phyloP scores from a whole-genome alignment of 2,113 vertebrate species.

The Madoqua kirkii region DNA sequence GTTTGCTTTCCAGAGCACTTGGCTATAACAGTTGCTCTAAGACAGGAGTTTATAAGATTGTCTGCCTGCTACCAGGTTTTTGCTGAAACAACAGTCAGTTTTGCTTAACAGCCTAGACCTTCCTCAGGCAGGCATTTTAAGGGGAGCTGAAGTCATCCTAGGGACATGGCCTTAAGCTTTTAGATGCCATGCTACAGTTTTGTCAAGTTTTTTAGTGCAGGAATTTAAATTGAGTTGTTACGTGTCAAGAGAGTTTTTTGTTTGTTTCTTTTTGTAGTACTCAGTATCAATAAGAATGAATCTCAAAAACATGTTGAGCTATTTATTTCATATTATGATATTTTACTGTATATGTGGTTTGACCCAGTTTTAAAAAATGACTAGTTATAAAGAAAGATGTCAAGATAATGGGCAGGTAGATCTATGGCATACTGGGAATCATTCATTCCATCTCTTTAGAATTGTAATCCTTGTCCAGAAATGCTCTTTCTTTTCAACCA shows the following conservation, averaged over 20 bases:
- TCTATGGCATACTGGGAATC: not conserved
- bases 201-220: not conserved
- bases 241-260: not conserved
- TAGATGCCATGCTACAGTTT: not conserved
- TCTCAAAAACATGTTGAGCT: not conserved
- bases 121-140: not conserved
- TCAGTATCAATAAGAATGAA: not conserved
- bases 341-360: not conserved
- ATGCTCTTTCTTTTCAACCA: not conserved
- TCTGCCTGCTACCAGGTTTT: not conserved
- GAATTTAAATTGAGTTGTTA: not conserved
- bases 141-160: not conserved
- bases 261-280: not conserved
- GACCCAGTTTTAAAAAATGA: not conserved
- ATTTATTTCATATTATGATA: not conserved
- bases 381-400: not conserved
- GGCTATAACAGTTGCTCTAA: not conserved
- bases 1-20: not conserved
- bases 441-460: not conserved
- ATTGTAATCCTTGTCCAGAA: not conserved
- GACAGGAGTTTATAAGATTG: not conserved
- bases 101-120: not conserved
- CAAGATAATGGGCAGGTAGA: not conserved
- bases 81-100: not conserved
- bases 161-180: not conserved